Base-by-base conservation (phyloP, 2,888 invertebrate species). In the Synanthedon formicaeformis region DNA sequence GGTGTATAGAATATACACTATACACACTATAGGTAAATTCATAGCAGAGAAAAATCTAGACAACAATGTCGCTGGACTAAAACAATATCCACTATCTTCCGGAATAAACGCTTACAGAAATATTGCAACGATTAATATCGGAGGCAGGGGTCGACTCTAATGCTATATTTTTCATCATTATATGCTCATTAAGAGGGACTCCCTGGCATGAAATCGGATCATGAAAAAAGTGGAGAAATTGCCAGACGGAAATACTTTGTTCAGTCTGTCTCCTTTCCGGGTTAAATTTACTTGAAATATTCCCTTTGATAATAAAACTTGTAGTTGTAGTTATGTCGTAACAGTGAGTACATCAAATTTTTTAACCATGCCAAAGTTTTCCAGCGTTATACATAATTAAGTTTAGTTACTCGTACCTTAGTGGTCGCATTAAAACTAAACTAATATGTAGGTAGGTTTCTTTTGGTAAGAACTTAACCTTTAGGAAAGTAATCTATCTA, bases 131-230 rank as follows among this genome's bases (percentile, higher is more conserved):
- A 78, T 78, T 76, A 74, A 75, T 77, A 75, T 64, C 63, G 55
- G 18, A 48, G 34, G 59, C 58, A 61, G 55, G 56, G 61, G 62
- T 59, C 57, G 71, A 67, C 70, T 66, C 69, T 71, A 73, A 73
- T 75, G 71, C 75, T 74, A 75, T 79, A 76, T 79, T 82, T 80
- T 80, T 84, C 83, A 82, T 81, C 81, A 81, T 82, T 76, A 81
- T 73, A 71, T 72, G 68, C 78, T 81, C 78, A 79, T 82, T 79
- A 79, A 73, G 73, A 71, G 63, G 65, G 69, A 67, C 65, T 75
- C 66, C 68, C 65, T 70, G 71, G 66, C 66, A 66, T 60, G 66
- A 67, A 76, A 75, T 71, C 71, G 66, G 66, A 69, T 67, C 66
- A 61, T 60, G 62, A 58, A 59, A 63, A 65, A 58, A 60, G 56